These are phyloP conservation scores for Zhengitettix transpicula DNA, from an alignment of 2,888 invertebrate genomes.

Conservation along the genomic window DNA sequence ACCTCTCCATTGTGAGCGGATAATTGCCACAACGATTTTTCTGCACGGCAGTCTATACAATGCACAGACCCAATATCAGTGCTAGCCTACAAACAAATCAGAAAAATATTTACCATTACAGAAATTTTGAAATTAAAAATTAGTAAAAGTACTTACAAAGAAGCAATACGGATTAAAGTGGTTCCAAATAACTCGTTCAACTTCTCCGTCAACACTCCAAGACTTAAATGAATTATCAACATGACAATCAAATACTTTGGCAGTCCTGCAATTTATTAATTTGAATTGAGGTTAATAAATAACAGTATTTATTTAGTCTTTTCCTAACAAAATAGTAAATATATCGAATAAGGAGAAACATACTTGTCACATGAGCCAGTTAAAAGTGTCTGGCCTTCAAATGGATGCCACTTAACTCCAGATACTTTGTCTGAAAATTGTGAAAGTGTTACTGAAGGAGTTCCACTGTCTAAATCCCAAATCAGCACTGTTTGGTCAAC, in stretches of 20 bases:
- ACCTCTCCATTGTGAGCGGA: constrained; percentile 70
- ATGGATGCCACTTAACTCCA: constrained; percentile 65
- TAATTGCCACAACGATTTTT: constrained; percentile 50
- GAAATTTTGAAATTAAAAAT: neutral
- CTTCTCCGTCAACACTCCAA: constrained; percentile 65
- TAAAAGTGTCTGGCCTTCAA: constrained; percentile 64
- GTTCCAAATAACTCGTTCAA: constrained; percentile 80
- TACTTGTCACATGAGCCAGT: constrained; percentile 67
- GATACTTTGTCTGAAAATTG: constrained; percentile 75
- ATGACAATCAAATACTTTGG: constrained; percentile 69
- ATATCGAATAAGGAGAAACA: constrained; percentile 11
- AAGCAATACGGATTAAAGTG: constrained; percentile 59
- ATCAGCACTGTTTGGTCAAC: constrained; percentile 74
- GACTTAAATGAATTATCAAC: constrained; percentile 36
- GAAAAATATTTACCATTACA: neutral
- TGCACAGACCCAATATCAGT: constrained; percentile 49
- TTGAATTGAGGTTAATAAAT: neutral
- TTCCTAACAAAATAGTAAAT: neutral
- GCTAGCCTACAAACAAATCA: constrained; percentile 26
- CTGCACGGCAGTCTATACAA: constrained; percentile 55
- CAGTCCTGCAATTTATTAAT: constrained; percentile 32
- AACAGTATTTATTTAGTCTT: neutral
- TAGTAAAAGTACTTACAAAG: constrained; percentile 36
- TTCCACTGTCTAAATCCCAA: constrained; percentile 80
- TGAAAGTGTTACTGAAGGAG: constrained; percentile 54